Base-by-base conservation (phyloP, 2,888 invertebrate species). In the Pteria penguin region DNA sequence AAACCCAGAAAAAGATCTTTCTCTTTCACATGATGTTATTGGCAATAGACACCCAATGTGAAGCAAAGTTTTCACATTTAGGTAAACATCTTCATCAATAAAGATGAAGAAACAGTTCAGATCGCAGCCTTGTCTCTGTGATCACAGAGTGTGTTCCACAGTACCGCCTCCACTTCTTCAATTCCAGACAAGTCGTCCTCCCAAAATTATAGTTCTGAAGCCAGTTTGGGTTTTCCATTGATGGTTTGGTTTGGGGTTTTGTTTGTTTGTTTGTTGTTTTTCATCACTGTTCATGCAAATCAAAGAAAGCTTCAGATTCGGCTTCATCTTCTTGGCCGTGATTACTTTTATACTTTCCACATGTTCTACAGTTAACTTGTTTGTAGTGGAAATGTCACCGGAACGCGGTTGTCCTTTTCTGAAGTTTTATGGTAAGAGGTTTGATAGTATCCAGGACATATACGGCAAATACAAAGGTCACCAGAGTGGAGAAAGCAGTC, bases 211-310 rank as follows among this genome's bases (percentile, higher is more conserved):
- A 45, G 45, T 0, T 1, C 45, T 45, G 45, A 45, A 14, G 45
- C 8, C 18, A 45, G 45, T 0, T 45, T 45, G 8, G 45, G 18
- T 18, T 14, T 14, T 45, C 18, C 45, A 18, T 45, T 18, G 45
- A 14, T 18, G 18, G 45, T 14, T 14, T 14, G 18, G 45, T 65
- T 24, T 65, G 22, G 11, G 45, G 45, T 65, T 8, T 65, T 27
- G 18, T 65, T 65, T 65, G 65, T 45, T 11, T 65, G 36, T 26
- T n/a, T n/a, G n/a, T n/a, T n/a, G n/a, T n/a, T n/a, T n/a, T n/a
- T n/a, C n/a, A n/a, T n/a, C n/a, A n/a, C n/a, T n/a, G n/a, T n/a
- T n/a, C n/a, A n/a, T n/a, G n/a, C n/a, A n/a, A n/a, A n/a, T 26
- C 36, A 26, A 26, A 65, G 11, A 36, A 65, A 24, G 45, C 27